Conservation (phyloP, 2,113 vertebrate genomes). For the Nanorana parkeri region DNA sequence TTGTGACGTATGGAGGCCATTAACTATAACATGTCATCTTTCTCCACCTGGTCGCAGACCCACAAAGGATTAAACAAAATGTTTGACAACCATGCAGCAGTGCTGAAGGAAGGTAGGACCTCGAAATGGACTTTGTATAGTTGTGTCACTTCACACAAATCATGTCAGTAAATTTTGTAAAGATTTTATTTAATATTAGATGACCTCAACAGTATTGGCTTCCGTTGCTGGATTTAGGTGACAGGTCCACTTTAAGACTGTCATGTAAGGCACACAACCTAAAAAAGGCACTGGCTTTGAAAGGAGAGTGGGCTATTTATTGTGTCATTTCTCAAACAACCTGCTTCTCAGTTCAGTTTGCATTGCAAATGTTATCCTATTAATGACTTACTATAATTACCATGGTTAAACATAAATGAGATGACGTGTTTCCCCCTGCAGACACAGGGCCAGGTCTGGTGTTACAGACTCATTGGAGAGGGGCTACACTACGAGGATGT, state of each 20-base stretch:
- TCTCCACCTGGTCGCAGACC: too few species aligned
- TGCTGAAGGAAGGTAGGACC: too few species aligned
- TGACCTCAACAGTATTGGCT: too few species aligned
- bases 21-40: too few species aligned
- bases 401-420: conserved; percentile 18
- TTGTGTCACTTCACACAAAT: too few species aligned
- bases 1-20: too few species aligned
- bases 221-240: too few species aligned
- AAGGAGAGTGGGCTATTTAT: conserved; percentile 46
- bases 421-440: conserved; percentile 5
- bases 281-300: conserved; percentile 51
- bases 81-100: too few species aligned
- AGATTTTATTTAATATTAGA: too few species aligned
- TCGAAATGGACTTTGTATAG: too few species aligned
- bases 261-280: conserved; percentile 54
- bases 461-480: not conserved
- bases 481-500: not conserved
- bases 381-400: conserved; percentile 18
- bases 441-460: conserved; percentile 24
- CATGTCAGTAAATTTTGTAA: too few species aligned
- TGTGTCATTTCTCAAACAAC: conserved; percentile 2
- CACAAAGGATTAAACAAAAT: too few species aligned
- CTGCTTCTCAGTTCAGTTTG: conserved; percentile 35
- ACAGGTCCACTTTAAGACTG: conserved; percentile 14
- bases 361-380: conserved; percentile 48